Evolutionary conservation across 2,113 vertebrate genomes (phyloP).

Genomic region (Ciconia stormi): DNA sequence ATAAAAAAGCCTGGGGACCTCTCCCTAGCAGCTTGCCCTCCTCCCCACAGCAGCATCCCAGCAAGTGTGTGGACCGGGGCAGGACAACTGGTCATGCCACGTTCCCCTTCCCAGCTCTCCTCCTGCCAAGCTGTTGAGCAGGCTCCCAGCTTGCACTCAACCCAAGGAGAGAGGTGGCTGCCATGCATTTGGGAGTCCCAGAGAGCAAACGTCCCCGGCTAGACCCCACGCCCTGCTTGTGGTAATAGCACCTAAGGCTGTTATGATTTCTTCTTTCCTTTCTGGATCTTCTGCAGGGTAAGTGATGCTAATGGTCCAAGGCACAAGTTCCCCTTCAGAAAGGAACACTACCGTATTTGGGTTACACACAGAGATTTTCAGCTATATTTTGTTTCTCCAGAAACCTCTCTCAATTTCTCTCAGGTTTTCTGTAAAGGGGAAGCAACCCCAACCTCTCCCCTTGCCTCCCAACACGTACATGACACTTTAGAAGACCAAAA

Average conservation of each 20-base stretch:
- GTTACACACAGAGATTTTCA: not conserved
- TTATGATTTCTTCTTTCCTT: not conserved
- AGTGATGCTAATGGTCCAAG: not conserved
- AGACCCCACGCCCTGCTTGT: fast-evolving
- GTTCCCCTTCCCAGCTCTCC: not conserved
- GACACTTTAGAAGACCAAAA: not conserved
- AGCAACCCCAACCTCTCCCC: not conserved
- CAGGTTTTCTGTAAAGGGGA: not conserved
- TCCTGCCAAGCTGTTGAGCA: not conserved
- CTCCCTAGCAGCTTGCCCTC: not conserved
- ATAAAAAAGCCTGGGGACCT: not conserved
- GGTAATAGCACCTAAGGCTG: not conserved
- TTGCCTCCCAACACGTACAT: not conserved
- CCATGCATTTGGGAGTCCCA: not conserved
- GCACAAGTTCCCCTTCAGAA: not conserved
- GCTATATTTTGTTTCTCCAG: not conserved
- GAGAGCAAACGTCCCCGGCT: fast-evolving
- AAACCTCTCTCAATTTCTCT: not conserved
- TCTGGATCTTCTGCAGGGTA: not conserved
- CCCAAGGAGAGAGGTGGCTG: not conserved
- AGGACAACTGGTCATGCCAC: not conserved
- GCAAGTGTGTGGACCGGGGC: not conserved
- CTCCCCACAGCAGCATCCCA: not conserved
- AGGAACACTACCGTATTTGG: not conserved
- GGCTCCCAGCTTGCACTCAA: not conserved